Base-by-base conservation (phyloP, 2,888 invertebrate genomes). In the Rotaria magnacalcarata region DNA sequence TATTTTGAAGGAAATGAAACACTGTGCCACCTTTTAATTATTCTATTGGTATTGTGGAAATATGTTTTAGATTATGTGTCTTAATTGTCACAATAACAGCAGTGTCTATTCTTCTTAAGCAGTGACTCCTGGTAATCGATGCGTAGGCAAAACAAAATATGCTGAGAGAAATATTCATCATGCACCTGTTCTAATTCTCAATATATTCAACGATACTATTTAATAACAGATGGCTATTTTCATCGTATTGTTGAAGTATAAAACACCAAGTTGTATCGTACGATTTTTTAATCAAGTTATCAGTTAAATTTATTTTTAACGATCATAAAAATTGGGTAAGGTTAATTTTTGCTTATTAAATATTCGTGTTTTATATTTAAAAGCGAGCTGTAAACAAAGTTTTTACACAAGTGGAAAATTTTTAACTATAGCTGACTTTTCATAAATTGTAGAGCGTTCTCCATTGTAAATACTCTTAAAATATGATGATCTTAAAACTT, bases 321-420 rank as follows among this genome's bases (percentile, higher is more conserved):
- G 7, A 67, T 67, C 67, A 34, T 67, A 67, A 67, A 11, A n/a
- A 27, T 67, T 27, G 67, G 67, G 67, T 67, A 67, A 67, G 67
- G 11, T 67, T 27, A 3, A 27, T 67, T 27, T 67, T 67, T 16
- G 3, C 34, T 27, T 67, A 11, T 67, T 67, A 27, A 34, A n/a
- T 10, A 27, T 67, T 67, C 8, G 21, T 27, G 27, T 67, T 34
- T 67, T 67, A 1, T 60, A 19, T 60, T 21, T 60, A 60, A 24
- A 60, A 60, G 60, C n/a, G 60, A 60, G n/a, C 5, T 60, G 8
- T 21, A 4, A 60, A 60, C n/a, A 60, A 21, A 34, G 34, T 50
- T 50, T 50, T 50, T 14, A 11, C 50, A 11, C 50, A 11, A 50
- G 14, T 50, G 14, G 5, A 14, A 50, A 34, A 34, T 1, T 34